Evolutionary conservation across 2,888 invertebrate species (phyloP).

Genomic region (Notodonta dromedarius): DNA sequence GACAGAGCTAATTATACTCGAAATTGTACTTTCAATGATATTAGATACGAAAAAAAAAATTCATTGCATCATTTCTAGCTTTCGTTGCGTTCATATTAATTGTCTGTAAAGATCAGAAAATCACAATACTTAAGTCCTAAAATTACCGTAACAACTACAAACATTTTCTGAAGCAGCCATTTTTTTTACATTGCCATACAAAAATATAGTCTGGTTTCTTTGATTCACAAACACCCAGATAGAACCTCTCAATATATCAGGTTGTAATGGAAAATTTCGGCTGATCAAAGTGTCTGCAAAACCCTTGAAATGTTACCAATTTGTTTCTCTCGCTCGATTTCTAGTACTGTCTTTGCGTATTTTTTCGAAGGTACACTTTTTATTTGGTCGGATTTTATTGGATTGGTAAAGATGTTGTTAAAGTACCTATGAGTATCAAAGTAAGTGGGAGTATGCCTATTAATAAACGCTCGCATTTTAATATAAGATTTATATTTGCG

Average conservation of each 20-base stretch:
- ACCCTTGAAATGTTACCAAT: conserved; percentile 54
- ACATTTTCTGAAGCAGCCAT: too few relatives aligned
- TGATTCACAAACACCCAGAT: conserved; percentile 31
- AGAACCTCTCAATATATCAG: conserved; percentile 41
- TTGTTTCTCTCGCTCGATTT: conserved; percentile 42
- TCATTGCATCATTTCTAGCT: too few relatives aligned
- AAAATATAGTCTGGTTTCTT: conserved; percentile 29
- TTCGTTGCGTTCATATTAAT: too few relatives aligned
- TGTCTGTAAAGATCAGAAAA: too few relatives aligned
- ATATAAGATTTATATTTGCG: too few relatives aligned
- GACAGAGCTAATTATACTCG: not conserved
- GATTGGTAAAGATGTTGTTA: not conserved
- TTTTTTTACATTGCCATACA: conserved; percentile 10
- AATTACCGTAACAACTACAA: too few relatives aligned
- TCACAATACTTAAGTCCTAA: too few relatives aligned
- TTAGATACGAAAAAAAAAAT: too few relatives aligned
- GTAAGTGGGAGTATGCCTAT: too few relatives aligned
- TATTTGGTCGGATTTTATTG: conserved; percentile 4
- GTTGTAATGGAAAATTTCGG: conserved; percentile 42
- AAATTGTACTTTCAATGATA: conserved; percentile 6
- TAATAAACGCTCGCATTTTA: too few relatives aligned
- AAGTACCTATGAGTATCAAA: not conserved
- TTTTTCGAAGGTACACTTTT: conserved; percentile 3
- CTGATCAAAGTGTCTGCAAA: conserved; percentile 52
- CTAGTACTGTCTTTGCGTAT: conserved; percentile 14